Percentiles rank a stretch among this genome's conserved stretches.
phyloP scores from a whole-genome alignment of 1,140 invertebrate genomes.

The Glossosoma conforme region DNA sequence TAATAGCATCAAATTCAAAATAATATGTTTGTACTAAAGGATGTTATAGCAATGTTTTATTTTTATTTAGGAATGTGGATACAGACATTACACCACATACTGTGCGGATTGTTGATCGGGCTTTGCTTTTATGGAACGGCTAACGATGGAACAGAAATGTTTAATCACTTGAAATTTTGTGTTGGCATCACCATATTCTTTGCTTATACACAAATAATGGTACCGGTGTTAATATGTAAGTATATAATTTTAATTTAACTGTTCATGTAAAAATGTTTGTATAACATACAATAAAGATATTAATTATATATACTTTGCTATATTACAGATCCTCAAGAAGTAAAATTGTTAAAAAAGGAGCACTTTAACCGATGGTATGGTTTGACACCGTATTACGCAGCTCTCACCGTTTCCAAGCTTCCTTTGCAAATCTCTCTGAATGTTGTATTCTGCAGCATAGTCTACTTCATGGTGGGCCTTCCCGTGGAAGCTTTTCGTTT shows the following conservation, averaged over 20 bases:
- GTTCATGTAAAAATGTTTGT: neutral
- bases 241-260: constrained; percentile 21
- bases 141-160: constrained; percentile 59
- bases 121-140: constrained; percentile 56
- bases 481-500: constrained; percentile 51
- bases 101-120: constrained; percentile 54
- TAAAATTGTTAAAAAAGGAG: constrained; percentile 73
- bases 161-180: constrained; percentile 62
- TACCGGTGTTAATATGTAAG: constrained; percentile 58
- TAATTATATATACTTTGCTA: neutral
- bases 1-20: too few species aligned
- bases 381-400: constrained; percentile 71
- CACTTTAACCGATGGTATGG: constrained; percentile 82
- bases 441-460: constrained; percentile 52
- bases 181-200: constrained; percentile 60
- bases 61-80: constrained; percentile 47
- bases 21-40: too few species aligned
- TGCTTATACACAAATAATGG: constrained; percentile 61
- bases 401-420: constrained; percentile 65
- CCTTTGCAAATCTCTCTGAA: constrained; percentile 55
- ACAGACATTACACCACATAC: constrained; percentile 54
- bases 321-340: constrained; percentile 70
- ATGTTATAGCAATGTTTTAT: too few species aligned
- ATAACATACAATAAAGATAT: neutral
- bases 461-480: constrained; percentile 57